Base-by-base conservation (phyloP, 1,140 invertebrate species). In the Glomeris maerens region DNA sequence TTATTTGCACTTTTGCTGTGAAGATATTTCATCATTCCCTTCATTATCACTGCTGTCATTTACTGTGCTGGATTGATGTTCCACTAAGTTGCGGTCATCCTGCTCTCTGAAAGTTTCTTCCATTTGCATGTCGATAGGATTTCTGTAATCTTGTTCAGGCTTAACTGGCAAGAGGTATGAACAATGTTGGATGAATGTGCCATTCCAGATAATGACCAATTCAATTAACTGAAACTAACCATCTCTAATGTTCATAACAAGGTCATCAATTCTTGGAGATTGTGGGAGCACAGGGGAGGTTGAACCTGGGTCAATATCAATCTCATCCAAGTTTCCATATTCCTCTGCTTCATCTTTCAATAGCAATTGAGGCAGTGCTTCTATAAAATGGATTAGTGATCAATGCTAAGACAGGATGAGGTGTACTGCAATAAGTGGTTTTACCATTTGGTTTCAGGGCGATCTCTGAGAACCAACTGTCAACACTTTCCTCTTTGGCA, bases 271-370 rank as follows among this genome's bases (percentile, higher is more conserved):
- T 41, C 25, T 3, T 5, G 47, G 47, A 5, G 27, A 48, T n/a
- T 4, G 4, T 21, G 28, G 4, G 5, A 41, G 10, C 21, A 48
- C 39, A 31, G 60, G 60, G 17, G 56, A 52, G 20, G 60, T 50
- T n/a, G 57, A 53, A 22, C 60, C 62, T 41, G 62, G 62, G 45
- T 64, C 63, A 47, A 66, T 60, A 49, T 66, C 63, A 50, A 64
- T 44, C 50, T 63, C 62, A 62, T 65, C 63, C 31, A 55, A 55
- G 17, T 54, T 58, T 25, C 53, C 50, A 7, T 53, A 45, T 28
- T 39, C 52, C 22, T 29, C 46, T 25, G 55, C 52, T 50, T 63
- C 62, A 39, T 59, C 61, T 28, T 55, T 57, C 52, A 62, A 52
- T 39, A 63, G 48, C 28, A 61, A 48, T 17, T 57, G 52, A 7